Evolutionary conservation across 2,888 invertebrate species (phyloP).

Genomic region (Rhaphigaster nebulosa): DNA sequence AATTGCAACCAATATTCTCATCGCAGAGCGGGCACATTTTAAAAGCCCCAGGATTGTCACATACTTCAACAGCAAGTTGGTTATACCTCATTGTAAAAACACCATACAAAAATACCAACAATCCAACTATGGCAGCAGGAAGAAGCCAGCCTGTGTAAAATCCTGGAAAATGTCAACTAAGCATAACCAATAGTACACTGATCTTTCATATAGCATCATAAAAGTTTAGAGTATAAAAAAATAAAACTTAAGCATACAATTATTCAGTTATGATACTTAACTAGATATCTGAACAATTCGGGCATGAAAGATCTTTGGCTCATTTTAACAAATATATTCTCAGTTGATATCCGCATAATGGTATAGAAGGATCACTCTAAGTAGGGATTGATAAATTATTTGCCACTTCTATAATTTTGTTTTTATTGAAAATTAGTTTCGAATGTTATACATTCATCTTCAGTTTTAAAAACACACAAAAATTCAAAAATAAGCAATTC

Average conservation of each 20-base stretch:
- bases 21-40: conserved; percentile 74
- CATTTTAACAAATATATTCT: too few species aligned
- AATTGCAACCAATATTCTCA: conserved; percentile 71
- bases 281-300: too few species aligned
- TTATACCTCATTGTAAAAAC: conserved; percentile 71
- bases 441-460: too few species aligned
- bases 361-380: too few species aligned
- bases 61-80: conserved; percentile 71
- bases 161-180: conserved; percentile 68
- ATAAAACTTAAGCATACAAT: not conserved
- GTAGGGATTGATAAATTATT: too few species aligned
- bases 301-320: too few species aligned
- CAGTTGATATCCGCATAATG: too few species aligned
- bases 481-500: too few species aligned
- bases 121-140: conserved; percentile 72
- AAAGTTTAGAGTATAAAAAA: not conserved
- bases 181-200: not conserved
- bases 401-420: too few species aligned
- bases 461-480: too few species aligned
- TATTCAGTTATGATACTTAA: too few species aligned
- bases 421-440: too few species aligned
- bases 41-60: conserved; percentile 69
- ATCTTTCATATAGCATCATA: not conserved
- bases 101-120: conserved; percentile 73
- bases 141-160: conserved; percentile 74